phyloP scores from a whole-genome alignment of 2,113 vertebrate species.

The Cairina moschata region DNA sequence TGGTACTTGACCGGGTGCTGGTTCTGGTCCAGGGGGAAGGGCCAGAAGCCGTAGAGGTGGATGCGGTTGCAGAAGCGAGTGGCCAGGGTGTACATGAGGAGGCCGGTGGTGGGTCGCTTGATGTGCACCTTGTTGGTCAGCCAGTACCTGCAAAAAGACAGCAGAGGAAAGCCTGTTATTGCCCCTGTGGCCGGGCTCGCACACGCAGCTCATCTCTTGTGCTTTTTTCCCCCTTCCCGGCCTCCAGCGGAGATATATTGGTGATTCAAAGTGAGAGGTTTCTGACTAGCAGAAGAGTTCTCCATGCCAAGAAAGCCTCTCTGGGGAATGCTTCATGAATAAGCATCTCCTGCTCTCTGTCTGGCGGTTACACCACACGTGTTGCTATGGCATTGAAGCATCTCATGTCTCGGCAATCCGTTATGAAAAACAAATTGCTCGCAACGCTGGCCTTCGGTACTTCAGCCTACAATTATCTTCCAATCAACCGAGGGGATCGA shows the following conservation, averaged over 20 bases:
- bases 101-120: conserved; percentile 94
- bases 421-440: conserved; percentile 61
- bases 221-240: not conserved
- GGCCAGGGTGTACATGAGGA: conserved; percentile 96
- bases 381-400: conserved; percentile 65
- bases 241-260: not conserved
- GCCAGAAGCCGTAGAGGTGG: conserved; percentile 97
- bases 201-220: not conserved
- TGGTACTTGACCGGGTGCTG: conserved; percentile 94
- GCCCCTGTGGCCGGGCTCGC: fast-evolving
- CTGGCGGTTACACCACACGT: conserved; percentile 40
- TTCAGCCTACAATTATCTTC: conserved; percentile 60
- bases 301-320: conserved; percentile 42
- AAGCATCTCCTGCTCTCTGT: conserved; percentile 42
- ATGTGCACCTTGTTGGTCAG: conserved; percentile 96
- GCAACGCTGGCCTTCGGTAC: conserved; percentile 36
- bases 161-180: not conserved
- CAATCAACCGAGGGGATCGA: conserved; percentile 53
- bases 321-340: conserved; percentile 43
- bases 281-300: conserved; percentile 24
- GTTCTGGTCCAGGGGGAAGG: conserved; percentile 85
- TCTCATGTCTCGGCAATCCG: conserved; percentile 38
- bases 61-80: conserved; percentile 97
- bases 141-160: conserved; percentile 86
- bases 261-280: conserved; percentile 7